These are phyloP conservation scores for Cisticola juncidis DNA, from an alignment of 2,113 vertebrate genomes.

Conservation along the genomic window DNA sequence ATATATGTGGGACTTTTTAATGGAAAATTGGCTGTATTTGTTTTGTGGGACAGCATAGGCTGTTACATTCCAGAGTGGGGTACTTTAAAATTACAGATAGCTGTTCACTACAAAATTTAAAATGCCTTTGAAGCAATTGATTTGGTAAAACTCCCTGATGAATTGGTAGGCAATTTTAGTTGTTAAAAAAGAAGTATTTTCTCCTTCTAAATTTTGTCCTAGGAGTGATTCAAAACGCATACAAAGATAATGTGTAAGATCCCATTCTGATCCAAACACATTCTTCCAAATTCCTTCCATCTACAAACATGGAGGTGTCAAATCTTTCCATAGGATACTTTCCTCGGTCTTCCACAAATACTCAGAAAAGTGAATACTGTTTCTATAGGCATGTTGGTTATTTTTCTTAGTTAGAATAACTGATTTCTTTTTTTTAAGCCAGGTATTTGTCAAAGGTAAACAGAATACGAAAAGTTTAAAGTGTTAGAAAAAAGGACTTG, in stretches of 20 bases:
- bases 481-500: neutral
- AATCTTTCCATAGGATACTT: neutral
- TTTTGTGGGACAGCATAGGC: neutral
- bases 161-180: neutral
- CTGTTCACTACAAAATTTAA: neutral
- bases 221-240: neutral
- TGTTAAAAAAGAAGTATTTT: neutral
- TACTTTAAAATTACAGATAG: neutral
- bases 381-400: neutral
- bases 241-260: neutral
- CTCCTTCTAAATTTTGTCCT: neutral
- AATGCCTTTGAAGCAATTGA: neutral
- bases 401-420: neutral
- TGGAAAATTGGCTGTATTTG: neutral
- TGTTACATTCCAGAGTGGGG: neutral
- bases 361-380: neutral
- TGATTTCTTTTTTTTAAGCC: too few relatives aligned
- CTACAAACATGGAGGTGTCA: neutral
- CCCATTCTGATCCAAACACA: neutral
- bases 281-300: neutral
- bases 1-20: neutral
- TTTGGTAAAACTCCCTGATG: neutral
- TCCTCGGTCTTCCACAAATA: neutral
- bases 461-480: neutral
- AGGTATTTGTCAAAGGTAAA: neutral